Base-by-base conservation (phyloP, 2,888 invertebrate genomes). In the Hypselothyrea guttata region DNA sequence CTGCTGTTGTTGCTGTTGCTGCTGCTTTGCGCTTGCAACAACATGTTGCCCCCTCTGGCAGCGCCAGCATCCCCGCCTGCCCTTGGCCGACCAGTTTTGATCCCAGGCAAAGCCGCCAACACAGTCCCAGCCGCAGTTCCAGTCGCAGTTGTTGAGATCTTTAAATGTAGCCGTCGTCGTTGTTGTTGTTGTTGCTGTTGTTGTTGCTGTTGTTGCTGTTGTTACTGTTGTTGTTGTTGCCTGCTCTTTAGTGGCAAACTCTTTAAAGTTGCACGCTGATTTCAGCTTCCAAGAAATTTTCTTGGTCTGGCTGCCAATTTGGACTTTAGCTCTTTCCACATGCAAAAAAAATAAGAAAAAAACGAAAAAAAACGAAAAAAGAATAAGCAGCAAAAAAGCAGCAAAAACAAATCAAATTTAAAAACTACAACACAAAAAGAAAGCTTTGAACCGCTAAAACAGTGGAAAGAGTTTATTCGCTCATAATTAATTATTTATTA, bases 221-320 rank as follows among this genome's bases (percentile, higher is more conserved):
- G 38, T 28, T 30, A 40, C 55, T 52, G 49, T 63, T 52, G 44
- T 54, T 66, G 49, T 52, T 67, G 52, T 53, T 60, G 60, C 40
- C 47, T 47, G 53, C 51, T 71, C 47, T 61, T 46, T 70, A 37
- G 60, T 64, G 52, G 54, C 49, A 41, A 61, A 44, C 42, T 56
- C 47, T 51, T 27, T 47, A 30, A 42, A 49, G 58, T 44, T 55
- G 62, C 55, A 55, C 38, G 62, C 62, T 67, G 68, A 60, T 53
- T 75, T 71, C 55, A 63, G 77, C 60, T 82, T 84, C 83, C 75
- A 60, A 67, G 79, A 78, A 82, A 78, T 49, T 64, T 71, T 64
- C 63, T 60, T 59, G 54, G 18, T 45, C 40, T 4, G 52, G 55
- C 45, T 48, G 66, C 51, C 47, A 51, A 54, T 47, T 56, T 53